Evolutionary conservation across 2,113 vertebrate genomes (phyloP), one percentile per base, ranked within the genome.

Genomic region (Rhagologus leucostigma): DNA sequence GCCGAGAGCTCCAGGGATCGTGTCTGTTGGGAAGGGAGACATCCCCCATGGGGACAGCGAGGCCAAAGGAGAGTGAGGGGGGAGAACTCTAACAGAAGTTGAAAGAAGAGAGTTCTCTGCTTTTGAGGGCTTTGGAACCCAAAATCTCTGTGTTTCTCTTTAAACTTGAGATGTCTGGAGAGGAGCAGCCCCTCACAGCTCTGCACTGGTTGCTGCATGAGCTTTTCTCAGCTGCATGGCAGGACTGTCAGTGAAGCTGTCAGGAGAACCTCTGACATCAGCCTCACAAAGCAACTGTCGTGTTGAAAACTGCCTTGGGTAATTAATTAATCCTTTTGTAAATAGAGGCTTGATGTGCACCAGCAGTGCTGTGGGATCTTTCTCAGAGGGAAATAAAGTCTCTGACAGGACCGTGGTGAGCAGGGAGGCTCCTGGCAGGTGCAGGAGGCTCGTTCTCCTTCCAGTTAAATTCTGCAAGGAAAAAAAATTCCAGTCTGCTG

Each of bases 301-400:
- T 55, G 68, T 39, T 90, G 64, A 78, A 89, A 91, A 90, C 60
- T 60, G 68, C 68, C 79, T 60, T 42, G 32, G 82, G 78, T 92
- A 81, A 92, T 75, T 90, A 96, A 94, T 95, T 84, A 96, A 86
- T 93, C 74, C 64, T 60, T 75, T 75, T 88, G 85, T 90, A 96
- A 96, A 71, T 7, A 84, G 81, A 91, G 57, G 79, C 77, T 91
- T 78, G 90, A 86, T 95, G 37, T 37, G 71, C 87, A 71, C 84
- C 93, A 60, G 2, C 52, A 71, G 57, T 56, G 84, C 91, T 77
- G 3, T 22, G 83, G 83, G 87, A 75, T 85, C 67, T 90, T 93
- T 73, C 86, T 92, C 74, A 44, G 77, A 87, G 77, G 59, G 39
- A 60, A 69, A 64, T 70, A 46, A 85, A n/a, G 42, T 56, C 77